Conservation (phyloP, 2,888 invertebrate genomes). For the Magallana nippona region DNA sequence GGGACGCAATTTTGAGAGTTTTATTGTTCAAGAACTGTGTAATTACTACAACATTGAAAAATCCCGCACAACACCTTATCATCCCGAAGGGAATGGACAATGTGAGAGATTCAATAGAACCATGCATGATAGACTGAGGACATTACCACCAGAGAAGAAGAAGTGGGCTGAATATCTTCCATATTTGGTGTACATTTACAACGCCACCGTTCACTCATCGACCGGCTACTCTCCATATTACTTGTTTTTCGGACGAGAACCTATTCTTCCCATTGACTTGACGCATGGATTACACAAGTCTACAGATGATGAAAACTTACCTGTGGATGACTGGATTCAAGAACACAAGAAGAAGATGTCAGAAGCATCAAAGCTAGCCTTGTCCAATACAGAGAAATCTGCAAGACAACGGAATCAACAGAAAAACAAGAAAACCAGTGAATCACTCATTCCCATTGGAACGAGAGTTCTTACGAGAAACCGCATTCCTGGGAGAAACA, state of each 20-base stretch:
- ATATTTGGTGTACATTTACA: constrained; percentile 53
- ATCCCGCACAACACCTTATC: constrained; percentile 48
- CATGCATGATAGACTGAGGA: constrained; percentile 54
- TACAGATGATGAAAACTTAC: neutral
- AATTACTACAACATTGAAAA: constrained; percentile 42
- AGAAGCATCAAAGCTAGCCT: neutral
- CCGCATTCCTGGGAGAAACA: constrained; percentile 40
- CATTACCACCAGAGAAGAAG: constrained; percentile 47
- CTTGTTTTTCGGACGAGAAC: constrained; percentile 52
- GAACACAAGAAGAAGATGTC: constrained; percentile 5
- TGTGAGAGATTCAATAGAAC: constrained; percentile 55
- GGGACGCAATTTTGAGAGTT: constrained; percentile 46
- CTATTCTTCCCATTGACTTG: constrained; percentile 45
- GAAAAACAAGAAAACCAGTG: neutral
- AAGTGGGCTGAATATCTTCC: constrained; percentile 55
- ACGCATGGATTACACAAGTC: too few relatives aligned
- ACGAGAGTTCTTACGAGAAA: constrained; percentile 36
- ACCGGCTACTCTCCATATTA: constrained; percentile 53
- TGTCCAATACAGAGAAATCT: neutral
- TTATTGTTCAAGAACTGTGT: constrained; percentile 47
- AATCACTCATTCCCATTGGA: constrained; percentile 11
- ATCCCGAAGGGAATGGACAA: constrained; percentile 50
- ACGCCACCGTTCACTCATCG: constrained; percentile 51
- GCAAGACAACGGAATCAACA: too few relatives aligned
- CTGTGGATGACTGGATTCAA: constrained; percentile 21